Conservation (phyloP, 2,113 vertebrate genomes). For the Mystacornis crossleyi region DNA sequence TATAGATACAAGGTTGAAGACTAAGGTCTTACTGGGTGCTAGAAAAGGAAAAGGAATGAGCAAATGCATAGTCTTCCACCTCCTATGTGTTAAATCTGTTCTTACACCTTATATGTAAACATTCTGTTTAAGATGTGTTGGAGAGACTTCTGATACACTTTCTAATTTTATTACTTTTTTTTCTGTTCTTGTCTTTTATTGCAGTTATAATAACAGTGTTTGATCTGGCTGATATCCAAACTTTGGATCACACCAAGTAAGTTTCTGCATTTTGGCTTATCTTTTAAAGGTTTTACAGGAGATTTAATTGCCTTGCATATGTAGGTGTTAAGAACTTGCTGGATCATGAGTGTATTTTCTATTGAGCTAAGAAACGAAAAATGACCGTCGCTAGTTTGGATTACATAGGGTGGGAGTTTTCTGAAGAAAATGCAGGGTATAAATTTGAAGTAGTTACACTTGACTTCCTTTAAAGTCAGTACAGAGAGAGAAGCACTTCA, state of each 20-base stretch:
- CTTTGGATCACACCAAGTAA: constrained; percentile 86
- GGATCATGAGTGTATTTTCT: background rate
- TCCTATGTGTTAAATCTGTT: background rate
- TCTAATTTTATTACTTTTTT: background rate
- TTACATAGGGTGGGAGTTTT: background rate
- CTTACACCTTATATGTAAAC: background rate
- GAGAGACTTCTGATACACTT: background rate
- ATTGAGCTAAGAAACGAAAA: background rate
- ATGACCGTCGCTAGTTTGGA: background rate
- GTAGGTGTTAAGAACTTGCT: background rate
- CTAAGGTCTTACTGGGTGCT: background rate
- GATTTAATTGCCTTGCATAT: background rate
- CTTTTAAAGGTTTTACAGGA: background rate
- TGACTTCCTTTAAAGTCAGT: background rate
- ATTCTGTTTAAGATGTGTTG: background rate
- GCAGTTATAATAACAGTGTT: constrained; percentile 81
- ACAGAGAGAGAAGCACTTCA: background rate
- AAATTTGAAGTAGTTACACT: background rate
- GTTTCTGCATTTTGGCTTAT: constrained; percentile 35
- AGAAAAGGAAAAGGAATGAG: background rate
- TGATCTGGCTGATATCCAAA: constrained; percentile 79
- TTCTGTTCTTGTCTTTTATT: constrained; percentile 7
- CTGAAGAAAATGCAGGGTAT: background rate
- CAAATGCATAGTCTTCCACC: background rate
- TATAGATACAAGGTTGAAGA: background rate